phyloP scores from a whole-genome alignment of 2,888 invertebrate genomes.

The Scaptomyza parva region DNA sequence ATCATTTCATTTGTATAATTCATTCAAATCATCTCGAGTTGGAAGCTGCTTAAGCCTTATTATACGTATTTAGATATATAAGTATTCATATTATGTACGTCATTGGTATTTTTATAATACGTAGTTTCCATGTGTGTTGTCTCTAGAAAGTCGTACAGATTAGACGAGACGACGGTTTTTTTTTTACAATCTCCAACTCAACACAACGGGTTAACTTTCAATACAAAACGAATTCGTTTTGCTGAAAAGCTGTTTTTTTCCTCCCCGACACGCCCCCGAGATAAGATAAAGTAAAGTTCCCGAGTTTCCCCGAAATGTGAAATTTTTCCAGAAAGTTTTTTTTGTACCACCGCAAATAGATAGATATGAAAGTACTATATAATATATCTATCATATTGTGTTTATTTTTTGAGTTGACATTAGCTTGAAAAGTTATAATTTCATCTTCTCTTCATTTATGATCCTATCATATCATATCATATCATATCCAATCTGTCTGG shows the following conservation, averaged over 20 bases:
- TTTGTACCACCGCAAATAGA: too few species aligned
- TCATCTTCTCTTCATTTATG: slow-evolving; percentile 1
- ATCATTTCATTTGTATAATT: slow-evolving; percentile 11
- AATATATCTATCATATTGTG: too few species aligned
- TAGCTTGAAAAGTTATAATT: too few species aligned
- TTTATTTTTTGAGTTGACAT: not conserved
- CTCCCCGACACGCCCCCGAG: too few species aligned
- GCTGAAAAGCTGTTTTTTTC: not conserved
- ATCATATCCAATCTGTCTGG: too few species aligned
- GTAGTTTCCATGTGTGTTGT: too few species aligned
- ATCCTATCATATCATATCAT: slow-evolving; percentile 24
- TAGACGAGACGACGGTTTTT: too few species aligned
- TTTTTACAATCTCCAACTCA: too few species aligned
- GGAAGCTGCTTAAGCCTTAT: not conserved
- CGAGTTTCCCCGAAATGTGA: slow-evolving; percentile 5
- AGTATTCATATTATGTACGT: slow-evolving; percentile 6
- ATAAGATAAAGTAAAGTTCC: slow-evolving; percentile 1
- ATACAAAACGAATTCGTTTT: not conserved
- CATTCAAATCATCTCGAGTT: slow-evolving; percentile 4
- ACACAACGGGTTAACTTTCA: too few species aligned
- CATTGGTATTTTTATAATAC: slow-evolving; percentile 15
- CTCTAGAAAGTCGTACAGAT: too few species aligned
- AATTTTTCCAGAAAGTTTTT: not conserved
- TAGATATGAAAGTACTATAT: not conserved
- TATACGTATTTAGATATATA: not conserved